A percentile compares a stretch with the other conserved stretches of the same genome.
Evolutionary conservation across 1,140 invertebrate genomes (phyloP).

Genomic region (Eubasilissa regina): DNA sequence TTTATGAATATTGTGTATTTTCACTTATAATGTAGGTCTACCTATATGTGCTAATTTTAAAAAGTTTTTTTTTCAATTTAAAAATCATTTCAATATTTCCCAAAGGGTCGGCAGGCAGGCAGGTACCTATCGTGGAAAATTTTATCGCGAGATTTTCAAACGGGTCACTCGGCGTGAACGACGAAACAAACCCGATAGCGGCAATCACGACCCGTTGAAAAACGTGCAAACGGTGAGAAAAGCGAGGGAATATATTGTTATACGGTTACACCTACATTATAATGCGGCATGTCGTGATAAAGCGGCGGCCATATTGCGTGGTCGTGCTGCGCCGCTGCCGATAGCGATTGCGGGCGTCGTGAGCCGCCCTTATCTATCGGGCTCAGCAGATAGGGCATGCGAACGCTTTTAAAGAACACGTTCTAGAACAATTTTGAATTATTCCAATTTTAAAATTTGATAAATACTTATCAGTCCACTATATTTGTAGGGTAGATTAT

Average conservation of each 20-base stretch:
- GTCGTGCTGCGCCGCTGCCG: slow-evolving; percentile 1
- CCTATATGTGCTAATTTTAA: too few species aligned
- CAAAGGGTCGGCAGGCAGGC: too few species aligned
- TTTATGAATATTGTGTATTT: too few species aligned
- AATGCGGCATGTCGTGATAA: slow-evolving; percentile 35
- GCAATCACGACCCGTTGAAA: slow-evolving; percentile 30
- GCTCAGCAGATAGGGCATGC: not conserved
- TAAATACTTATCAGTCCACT: too few species aligned
- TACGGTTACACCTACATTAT: slow-evolving; percentile 12
- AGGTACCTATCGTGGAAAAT: too few species aligned
- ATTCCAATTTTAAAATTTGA: too few species aligned
- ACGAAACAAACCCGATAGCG: slow-evolving; percentile 14
- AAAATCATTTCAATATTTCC: too few species aligned
- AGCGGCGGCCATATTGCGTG: slow-evolving; percentile 25
- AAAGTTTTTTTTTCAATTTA: too few species aligned
- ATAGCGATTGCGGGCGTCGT: slow-evolving; percentile 2
- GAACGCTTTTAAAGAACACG: too few species aligned
- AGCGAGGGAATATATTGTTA: not conserved
- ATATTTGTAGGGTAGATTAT: too few species aligned
- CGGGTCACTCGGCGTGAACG: not conserved
- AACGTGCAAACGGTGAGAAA: slow-evolving; percentile 32
- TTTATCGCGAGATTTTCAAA: not conserved
- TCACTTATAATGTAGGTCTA: too few species aligned
- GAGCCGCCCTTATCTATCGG: not conserved
- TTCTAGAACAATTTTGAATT: too few species aligned